Conservation (phyloP, 2,797 vertebrate genomes). For the Chaetodon trifasciatus region DNA sequence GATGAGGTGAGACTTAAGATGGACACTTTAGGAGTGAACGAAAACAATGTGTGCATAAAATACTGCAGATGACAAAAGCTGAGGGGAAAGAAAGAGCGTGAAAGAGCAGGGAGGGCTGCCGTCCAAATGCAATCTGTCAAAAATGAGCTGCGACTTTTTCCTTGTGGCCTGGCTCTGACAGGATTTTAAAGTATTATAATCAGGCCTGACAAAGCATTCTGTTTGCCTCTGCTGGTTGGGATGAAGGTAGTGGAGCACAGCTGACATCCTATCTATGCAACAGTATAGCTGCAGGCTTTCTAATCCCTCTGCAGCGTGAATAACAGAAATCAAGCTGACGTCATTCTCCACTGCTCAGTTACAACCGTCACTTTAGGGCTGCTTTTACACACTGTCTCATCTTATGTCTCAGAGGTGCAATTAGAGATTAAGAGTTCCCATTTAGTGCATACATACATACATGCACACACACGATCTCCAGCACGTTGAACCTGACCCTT, state of each 20-base stretch:
- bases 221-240: slow-evolving; percentile 17
- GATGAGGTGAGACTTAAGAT: slow-evolving; percentile 19
- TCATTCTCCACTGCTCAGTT: slow-evolving; percentile 19
- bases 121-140: slow-evolving; percentile 31
- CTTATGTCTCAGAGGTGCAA: slow-evolving; percentile 33
- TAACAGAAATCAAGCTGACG: slow-evolving; percentile 38
- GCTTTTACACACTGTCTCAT: slow-evolving; percentile 21
- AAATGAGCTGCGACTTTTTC: slow-evolving; percentile 39
- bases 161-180: slow-evolving; percentile 14
- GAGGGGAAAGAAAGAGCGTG: neutral
- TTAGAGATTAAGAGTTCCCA: slow-evolving; percentile 12
- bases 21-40: slow-evolving; percentile 23
- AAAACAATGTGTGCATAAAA: slow-evolving; percentile 10
- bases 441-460: slow-evolving; percentile 8
- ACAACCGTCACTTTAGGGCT: neutral
- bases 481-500: slow-evolving; percentile 31
- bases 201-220: slow-evolving; percentile 13
- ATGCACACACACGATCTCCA: slow-evolving; percentile 13
- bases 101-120: neutral
- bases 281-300: slow-evolving; percentile 9
- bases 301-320: slow-evolving; percentile 42
- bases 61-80: slow-evolving; percentile 30
- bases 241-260: slow-evolving; percentile 1
- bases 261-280: slow-evolving; percentile 1
- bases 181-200: slow-evolving; percentile 28